Conservation (phyloP, 2,888 invertebrate genomes). For the Caenorhabditis sp. region DNA sequence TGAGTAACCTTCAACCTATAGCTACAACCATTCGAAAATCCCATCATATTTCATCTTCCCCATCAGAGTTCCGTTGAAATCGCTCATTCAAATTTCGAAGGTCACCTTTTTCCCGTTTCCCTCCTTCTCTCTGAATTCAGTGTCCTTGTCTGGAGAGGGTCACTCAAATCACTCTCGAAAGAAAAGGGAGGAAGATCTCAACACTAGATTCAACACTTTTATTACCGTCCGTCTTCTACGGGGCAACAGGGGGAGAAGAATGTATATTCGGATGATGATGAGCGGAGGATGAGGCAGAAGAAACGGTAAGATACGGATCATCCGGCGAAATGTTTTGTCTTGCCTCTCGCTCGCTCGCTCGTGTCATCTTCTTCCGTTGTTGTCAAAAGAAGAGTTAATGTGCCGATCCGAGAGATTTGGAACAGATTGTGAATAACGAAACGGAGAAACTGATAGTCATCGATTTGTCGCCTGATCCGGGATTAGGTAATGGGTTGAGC, state of each 20-base stretch:
- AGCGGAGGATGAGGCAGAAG: constrained; percentile 13
- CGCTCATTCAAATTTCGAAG: constrained; percentile 48
- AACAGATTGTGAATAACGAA: constrained; percentile 43
- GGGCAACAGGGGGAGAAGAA: constrained; percentile 11
- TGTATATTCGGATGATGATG: constrained; percentile 27
- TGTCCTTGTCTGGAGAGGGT: constrained; percentile 63
- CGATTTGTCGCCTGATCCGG: constrained; percentile 27
- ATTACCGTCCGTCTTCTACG: constrained; percentile 27
- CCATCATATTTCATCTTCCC: constrained; percentile 21
- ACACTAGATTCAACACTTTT: constrained; percentile 45
- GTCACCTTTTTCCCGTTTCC: constrained; percentile 7
- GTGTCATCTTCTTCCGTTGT: too few species aligned
- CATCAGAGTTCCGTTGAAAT: constrained; percentile 3
- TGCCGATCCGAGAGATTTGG: constrained; percentile 41
- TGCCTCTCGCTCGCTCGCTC: constrained; percentile 28
- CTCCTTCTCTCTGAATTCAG: constrained; percentile 2
- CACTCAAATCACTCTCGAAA: constrained; percentile 36
- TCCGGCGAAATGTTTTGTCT: constrained; percentile 40
- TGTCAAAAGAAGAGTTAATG: constrained; percentile 27
- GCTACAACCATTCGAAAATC: not conserved
- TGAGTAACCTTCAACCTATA: not conserved
- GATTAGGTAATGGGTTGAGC: constrained; percentile 2
- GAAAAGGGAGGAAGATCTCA: constrained; percentile 41
- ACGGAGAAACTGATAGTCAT: constrained; percentile 14
- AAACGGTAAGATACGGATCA: constrained; percentile 54